Conservation (phyloP, 2,113 vertebrate species). For the Oryzias melastigma region DNA sequence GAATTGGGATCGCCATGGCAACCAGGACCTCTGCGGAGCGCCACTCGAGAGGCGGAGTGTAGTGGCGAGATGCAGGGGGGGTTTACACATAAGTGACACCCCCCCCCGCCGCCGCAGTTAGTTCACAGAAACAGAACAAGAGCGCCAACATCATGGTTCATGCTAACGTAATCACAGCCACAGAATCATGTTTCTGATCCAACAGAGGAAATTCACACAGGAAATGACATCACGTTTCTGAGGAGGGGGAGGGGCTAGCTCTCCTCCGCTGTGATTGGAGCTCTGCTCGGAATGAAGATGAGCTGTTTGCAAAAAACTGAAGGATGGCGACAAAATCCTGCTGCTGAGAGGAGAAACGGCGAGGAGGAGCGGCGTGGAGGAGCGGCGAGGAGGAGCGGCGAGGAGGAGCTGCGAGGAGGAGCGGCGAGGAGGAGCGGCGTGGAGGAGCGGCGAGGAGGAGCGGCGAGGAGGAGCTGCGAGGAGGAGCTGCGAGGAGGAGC, state of each 20-base stretch:
- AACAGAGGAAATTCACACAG: slow-evolving; percentile 1
- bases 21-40: slow-evolving; percentile 50
- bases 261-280: neutral
- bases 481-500: neutral
- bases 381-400: no score
- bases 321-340: neutral
- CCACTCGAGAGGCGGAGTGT: slow-evolving; percentile 42
- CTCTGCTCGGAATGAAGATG: neutral
- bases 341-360: slow-evolving; percentile 3
- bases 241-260: slow-evolving; percentile 9
- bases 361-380: neutral
- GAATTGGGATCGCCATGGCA: slow-evolving; percentile 67
- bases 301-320: slow-evolving; percentile 10
- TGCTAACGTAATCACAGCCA: slow-evolving; percentile 57
- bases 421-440: no score
- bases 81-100: neutral
- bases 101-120: slow-evolving; percentile 30
- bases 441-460: no score
- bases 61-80: slow-evolving; percentile 52
- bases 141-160: slow-evolving; percentile 24
- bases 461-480: no score
- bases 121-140: slow-evolving; percentile 51
- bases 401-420: no score
- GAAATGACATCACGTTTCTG: slow-evolving; percentile 35
- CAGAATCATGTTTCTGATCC: slow-evolving; percentile 38